Conservation (phyloP, 53 echinoderm and acorn worm genomes). For the Holothuria scabra region DNA sequence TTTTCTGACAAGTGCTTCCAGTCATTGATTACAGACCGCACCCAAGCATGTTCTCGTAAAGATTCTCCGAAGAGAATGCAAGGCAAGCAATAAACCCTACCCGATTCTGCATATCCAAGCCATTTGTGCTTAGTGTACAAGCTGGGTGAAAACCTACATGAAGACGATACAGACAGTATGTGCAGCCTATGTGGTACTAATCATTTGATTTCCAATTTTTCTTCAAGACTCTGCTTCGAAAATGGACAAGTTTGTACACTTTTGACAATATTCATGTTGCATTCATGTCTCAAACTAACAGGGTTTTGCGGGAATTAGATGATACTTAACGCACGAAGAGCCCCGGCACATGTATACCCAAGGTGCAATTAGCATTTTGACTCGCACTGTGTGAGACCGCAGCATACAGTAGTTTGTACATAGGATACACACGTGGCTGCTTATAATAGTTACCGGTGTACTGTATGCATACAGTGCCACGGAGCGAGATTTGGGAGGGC, state of each 20-base stretch:
- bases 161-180: constrained; percentile 19
- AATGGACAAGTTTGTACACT: too few species aligned
- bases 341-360: background rate
- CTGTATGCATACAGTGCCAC: background rate
- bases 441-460: background rate
- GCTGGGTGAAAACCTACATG: constrained; percentile 25
- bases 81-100: background rate
- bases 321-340: background rate
- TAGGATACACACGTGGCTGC: background rate
- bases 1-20: too few species aligned
- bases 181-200: background rate
- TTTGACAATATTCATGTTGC: too few species aligned
- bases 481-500: background rate
- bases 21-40: too few species aligned
- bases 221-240: too few species aligned
- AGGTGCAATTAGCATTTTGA: background rate
- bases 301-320: background rate
- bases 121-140: constrained; percentile 13
- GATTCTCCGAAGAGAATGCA: background rate
- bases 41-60: too few species aligned
- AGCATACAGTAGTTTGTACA: background rate
- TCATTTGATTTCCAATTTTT: constrained; percentile 6
- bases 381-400: background rate
- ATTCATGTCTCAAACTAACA: too few species aligned
- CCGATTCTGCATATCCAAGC: constrained; percentile 15